Evolutionary conservation across 2,888 invertebrate species (phyloP).

Genomic region (Dicyrtomina minuta): DNA sequence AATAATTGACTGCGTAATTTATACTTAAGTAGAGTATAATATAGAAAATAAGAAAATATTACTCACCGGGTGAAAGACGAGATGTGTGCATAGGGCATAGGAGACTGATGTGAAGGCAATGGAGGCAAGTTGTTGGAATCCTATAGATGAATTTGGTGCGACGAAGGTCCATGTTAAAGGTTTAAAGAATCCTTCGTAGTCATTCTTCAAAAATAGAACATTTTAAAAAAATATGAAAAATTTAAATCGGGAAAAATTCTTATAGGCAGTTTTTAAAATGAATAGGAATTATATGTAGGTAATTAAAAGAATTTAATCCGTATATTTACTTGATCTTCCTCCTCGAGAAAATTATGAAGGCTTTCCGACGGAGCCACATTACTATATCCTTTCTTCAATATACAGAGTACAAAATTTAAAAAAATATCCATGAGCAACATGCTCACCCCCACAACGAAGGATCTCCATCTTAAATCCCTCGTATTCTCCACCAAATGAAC

Average conservation of each 20-base stretch:
- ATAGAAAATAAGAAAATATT: too few species aligned
- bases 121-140: slow-evolving; percentile 35
- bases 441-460: slow-evolving; percentile 37
- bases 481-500: slow-evolving; percentile 28
- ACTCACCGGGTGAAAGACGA: slow-evolving; percentile 29
- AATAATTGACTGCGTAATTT: not conserved
- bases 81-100: slow-evolving; percentile 33
- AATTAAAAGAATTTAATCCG: not conserved
- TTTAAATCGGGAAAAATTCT: not conserved
- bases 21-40: too few species aligned
- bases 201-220: slow-evolving; percentile 31
- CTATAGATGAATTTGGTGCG: slow-evolving; percentile 44
- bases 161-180: slow-evolving; percentile 47
- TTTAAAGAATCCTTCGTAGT: slow-evolving; percentile 45
- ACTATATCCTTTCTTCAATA: slow-evolving; percentile 39
- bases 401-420: slow-evolving; percentile 40
- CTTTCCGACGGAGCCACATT: slow-evolving; percentile 31
- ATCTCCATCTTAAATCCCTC: slow-evolving; percentile 30
- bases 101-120: slow-evolving; percentile 36
- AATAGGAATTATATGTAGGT: not conserved
- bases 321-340: slow-evolving; percentile 44
- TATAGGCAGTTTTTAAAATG: not conserved
- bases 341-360: slow-evolving; percentile 38
- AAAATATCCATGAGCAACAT: slow-evolving; percentile 39
- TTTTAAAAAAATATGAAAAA: not conserved